phyloP scores from a whole-genome alignment of 2,888 invertebrate genomes.

The Gasteruption jaculator region DNA sequence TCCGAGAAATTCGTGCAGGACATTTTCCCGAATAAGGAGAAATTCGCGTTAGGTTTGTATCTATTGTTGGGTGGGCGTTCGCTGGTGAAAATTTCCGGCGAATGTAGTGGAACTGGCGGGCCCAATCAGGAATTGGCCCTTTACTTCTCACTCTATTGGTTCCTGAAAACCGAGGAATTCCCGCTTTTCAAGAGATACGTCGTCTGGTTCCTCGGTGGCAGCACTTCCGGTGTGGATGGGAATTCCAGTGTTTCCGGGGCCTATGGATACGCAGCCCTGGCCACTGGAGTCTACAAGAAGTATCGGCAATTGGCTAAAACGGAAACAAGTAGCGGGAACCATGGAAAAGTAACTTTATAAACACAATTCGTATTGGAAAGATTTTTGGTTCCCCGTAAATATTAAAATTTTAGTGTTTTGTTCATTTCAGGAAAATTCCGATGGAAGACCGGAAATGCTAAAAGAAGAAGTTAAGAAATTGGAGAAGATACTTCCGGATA shows the following conservation, averaged over 20 bases:
- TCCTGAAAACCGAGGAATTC: conserved; percentile 28
- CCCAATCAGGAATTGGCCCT: conserved; percentile 65
- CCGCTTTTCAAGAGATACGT: conserved; percentile 36
- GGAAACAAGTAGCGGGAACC: conserved; percentile 5
- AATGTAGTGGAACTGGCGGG: conserved; percentile 55
- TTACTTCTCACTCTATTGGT: conserved; percentile 46
- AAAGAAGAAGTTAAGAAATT: conserved; percentile 16
- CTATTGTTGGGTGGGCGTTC: conserved; percentile 63
- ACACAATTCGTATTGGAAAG: too few species aligned
- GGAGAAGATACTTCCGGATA: conserved; percentile 24
- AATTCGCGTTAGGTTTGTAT: conserved; percentile 48
- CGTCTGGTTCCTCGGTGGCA: conserved; percentile 38
- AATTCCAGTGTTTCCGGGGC: conserved; percentile 34
- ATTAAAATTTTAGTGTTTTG: too few species aligned
- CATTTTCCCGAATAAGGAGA: conserved; percentile 35
- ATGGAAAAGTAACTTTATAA: conserved; percentile 7
- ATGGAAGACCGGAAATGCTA: conserved; percentile 1
- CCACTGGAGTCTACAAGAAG: conserved; percentile 28
- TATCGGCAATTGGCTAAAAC: conserved; percentile 23
- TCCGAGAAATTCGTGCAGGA: conserved; percentile 29
- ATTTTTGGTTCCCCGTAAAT: too few species aligned
- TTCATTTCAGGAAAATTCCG: neutral
- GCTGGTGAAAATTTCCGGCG: conserved; percentile 55
- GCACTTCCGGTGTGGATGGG: conserved; percentile 34
- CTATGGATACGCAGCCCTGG: conserved; percentile 33